Evolutionary conservation across 2,888 invertebrate species (phyloP), one percentile per base, ranked within the genome.

Genomic region (Catocala sponsa): DNA sequence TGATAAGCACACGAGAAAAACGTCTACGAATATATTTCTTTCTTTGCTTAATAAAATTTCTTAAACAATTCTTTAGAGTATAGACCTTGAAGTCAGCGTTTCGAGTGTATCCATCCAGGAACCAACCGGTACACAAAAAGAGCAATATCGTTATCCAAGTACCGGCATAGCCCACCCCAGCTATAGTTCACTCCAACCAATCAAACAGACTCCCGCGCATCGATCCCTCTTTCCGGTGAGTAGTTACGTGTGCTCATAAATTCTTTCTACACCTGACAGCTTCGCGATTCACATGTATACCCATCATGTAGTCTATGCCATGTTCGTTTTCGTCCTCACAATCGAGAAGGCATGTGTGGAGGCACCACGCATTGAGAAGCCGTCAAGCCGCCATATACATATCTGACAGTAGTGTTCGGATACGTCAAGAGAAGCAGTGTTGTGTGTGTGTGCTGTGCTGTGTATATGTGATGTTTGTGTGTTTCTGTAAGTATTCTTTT

Each of bases 221-320:
- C 77, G 80, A 83, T 82, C 78, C 78, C 68, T 68, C 76, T 63
- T 83, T 93, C 94, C 94, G 91, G 88, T 88, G 90, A 89, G 91
- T 80, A 79, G 63, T 84, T 87, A 83, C 82, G 72, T 73, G 66
- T 72, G 85, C 88, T 86, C 93, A 94, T 94, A 94, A 94, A 94
- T 94, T 94, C 94, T 94, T 92, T 94, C 90, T 80, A 85, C 84
- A 74, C 61, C 85, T 94, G 94, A 94, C 94, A 94, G 91, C 85
- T 89, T 87, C 58, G 68, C 79, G 77, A 85, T 84, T 89, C 87
- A 88, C 92, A 90, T 89, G 89, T 90, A 82, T 82, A 70, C 80
- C 82, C 84, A 85, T 82, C 81, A 86, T 78, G 76, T 78, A 75
- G 82, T 85, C 74, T 78, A 68, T 82, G 83, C 76, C 74, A 85